Evolutionary conservation across 2,797 vertebrate genomes (phyloP), one percentile per base, ranked within the genome.

Genomic region (Enteromius unitaeniatus): DNA sequence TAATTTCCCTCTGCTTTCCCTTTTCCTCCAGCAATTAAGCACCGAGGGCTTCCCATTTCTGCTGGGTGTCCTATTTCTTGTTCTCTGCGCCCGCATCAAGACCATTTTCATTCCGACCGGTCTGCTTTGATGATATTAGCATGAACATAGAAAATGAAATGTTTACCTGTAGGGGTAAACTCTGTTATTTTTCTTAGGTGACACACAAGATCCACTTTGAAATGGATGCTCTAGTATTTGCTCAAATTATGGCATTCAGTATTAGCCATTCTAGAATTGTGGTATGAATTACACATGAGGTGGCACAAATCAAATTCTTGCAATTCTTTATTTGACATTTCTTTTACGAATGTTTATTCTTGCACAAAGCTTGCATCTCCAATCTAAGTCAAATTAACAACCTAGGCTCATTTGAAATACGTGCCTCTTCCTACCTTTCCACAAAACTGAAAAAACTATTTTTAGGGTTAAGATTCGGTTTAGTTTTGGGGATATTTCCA

Each of bases 1-100:
- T 84, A 73, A 83, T 85, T 83, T 84, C 70, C 80, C 73, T 49
- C 78, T 51, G 67, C 69, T 68, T 79, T 81, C 47, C 76, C 69
- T 82, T 77, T 87, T 86, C 67, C 78, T 86, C 4, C 80, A 83
- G 78, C 83, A 85, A 86, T 89, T 89, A 87, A 69, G 65, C 79
- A 86, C 49, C 42, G 31, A 85, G 73, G 40, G 28, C 77, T 87
- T 78, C 62, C 77, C 40, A 77, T 78, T 82, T 60, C n/a, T 49
- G 49, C 15, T 72, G 74, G 79, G 82, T 70, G 64, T 79, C 31
- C 65, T 47, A 70, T 81, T 73, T 78, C 40, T 60, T 23, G 42
- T 26, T 82, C 85, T 64, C 68, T 26, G 31, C 72, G 67, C 67
- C 49, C 47, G 49, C 55, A 75, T 76, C 42, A 60, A 74, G 17